Evolutionary conservation across 2,888 invertebrate genomes (phyloP), one percentile per base, ranked within the genome.

Genomic region (Anthrax anthrax): DNA sequence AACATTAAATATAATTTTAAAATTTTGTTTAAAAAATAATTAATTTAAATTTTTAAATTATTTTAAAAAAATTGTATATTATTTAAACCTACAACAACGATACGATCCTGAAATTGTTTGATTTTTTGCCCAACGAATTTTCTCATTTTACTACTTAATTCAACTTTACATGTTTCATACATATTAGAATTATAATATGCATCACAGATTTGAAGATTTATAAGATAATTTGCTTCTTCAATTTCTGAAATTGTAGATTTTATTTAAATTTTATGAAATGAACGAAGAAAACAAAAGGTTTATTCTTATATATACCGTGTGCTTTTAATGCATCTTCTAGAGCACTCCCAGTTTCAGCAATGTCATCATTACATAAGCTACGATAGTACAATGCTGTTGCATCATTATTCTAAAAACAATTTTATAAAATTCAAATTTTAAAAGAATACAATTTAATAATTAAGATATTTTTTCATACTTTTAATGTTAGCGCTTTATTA

Each of bases 131-230:
- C 38, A 17, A n/a, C 18, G n/a, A 43, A 47, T 27, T 49, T 51
- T 37, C 46, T 39, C 3, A 29, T 4, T 38, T 46, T 51, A 37
- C 40, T 44, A 10, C 32, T 23, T 4, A 47, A 36, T 42, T 49
- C 47, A 13, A 46, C 12, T 39, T 47, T 44, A 18, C 38, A 39
- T 12, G 47, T 18, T 42, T 47, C 51, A 18, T 49, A 51, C 18
- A 39, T 39, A 42, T 49, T 49, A 18, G 43, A 12, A 16, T 46
- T 19, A 40, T 49, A 49, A 2, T 38, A 19, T 1, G 47, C 49
- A 39, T 39, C 45, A 41, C 47, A 46, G 6, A 47, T 46, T 49
- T 51, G 51, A 16, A 49, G 29, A 32, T 49, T 49, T 10, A 46
- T 36, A 4, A 17, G 27, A 10, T 47, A 46, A 39, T 47, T 32